Percentiles rank a stretch among this genome's conserved stretches.
phyloP scores from a whole-genome alignment of 2,797 vertebrate genomes.

The Vireo griseus region DNA sequence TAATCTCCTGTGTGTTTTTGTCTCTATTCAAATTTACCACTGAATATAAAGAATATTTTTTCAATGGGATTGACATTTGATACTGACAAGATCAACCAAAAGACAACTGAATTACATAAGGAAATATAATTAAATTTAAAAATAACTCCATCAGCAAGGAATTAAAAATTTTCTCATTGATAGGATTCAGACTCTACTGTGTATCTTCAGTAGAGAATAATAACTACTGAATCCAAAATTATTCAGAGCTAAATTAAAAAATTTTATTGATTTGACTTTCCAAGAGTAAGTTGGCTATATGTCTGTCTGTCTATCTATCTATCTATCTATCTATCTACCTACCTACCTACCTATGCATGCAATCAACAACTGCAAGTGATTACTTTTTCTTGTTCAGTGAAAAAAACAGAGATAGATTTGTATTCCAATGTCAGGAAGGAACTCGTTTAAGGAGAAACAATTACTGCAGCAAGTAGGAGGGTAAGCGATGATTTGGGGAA shows the following conservation, averaged over 20 bases:
- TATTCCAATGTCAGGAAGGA: neutral
- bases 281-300: neutral
- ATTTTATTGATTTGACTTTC: neutral
- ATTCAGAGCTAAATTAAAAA: neutral
- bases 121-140: neutral
- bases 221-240: neutral
- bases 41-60: neutral
- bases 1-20: neutral
- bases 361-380: neutral
- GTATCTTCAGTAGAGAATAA: neutral
- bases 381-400: neutral
- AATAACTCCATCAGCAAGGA: neutral
- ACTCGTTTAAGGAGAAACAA: neutral
- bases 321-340: neutral
- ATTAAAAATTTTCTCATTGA: neutral
- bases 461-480: neutral
- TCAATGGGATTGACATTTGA: neutral
- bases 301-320: neutral
- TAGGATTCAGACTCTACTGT: neutral
- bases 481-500: neutral
- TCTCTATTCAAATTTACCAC: neutral
- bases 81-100: too few species aligned
- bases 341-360: neutral
- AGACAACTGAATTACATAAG: neutral
- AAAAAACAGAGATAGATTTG: neutral